phyloP scores from a whole-genome alignment of 2,113 vertebrate genomes.

The Rhinichthys klamathensis region DNA sequence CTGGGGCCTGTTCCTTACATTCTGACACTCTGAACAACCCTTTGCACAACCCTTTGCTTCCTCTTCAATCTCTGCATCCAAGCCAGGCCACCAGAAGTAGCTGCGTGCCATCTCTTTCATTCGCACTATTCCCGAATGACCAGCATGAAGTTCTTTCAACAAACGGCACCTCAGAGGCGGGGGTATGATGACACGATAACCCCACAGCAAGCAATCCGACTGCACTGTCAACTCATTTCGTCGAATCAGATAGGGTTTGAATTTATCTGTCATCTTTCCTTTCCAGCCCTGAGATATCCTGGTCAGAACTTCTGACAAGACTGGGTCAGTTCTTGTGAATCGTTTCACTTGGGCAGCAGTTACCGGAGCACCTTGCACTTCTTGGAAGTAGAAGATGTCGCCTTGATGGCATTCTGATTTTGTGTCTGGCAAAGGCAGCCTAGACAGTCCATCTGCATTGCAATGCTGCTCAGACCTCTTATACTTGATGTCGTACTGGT shows the following conservation, averaged over 20 bases:
- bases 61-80: neutral
- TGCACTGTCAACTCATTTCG: neutral
- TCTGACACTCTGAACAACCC: neutral
- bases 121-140: neutral
- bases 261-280: neutral
- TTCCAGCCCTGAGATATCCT: neutral
- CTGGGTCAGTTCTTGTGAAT: too few species aligned
- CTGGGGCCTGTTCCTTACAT: neutral
- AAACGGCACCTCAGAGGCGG: neutral
- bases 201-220: neutral
- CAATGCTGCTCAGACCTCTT: conserved; percentile 40
- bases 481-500: conserved; percentile 54
- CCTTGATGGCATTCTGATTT: neutral
- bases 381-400: neutral
- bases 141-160: conserved; percentile 3
- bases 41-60: too few species aligned
- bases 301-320: too few species aligned
- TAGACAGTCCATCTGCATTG: conserved; percentile 23
- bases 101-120: conserved; percentile 6
- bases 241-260: neutral
- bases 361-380: too few species aligned
- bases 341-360: too few species aligned
- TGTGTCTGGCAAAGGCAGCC: neutral
- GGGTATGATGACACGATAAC: neutral
- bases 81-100: neutral